Evolutionary conservation across 2,888 invertebrate species (phyloP).

Genomic region (Automeris io): DNA sequence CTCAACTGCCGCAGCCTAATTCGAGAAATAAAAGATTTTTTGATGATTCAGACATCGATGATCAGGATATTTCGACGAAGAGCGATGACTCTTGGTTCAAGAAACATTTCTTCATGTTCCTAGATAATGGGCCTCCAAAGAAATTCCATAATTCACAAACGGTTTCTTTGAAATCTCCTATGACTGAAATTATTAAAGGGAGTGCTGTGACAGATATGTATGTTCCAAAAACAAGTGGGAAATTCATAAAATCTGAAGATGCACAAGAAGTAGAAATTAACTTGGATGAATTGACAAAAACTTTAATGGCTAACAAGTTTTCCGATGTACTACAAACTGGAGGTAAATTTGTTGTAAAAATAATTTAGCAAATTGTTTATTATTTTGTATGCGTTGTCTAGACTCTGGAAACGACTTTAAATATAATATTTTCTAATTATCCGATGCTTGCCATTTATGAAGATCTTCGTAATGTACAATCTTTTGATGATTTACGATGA

Average conservation of each 20-base stretch:
- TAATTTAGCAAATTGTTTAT: neutral
- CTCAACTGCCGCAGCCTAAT: slow-evolving; percentile 36
- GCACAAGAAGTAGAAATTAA: slow-evolving; percentile 8
- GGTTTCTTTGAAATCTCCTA: slow-evolving; percentile 37
- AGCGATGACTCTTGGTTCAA: slow-evolving; percentile 58
- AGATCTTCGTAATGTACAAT: no score
- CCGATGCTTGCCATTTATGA: no score
- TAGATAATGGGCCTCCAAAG: slow-evolving; percentile 42
- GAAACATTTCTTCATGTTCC: slow-evolving; percentile 51
- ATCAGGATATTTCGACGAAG: slow-evolving; percentile 52
- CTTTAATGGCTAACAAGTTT: neutral
- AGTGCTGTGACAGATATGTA: neutral
- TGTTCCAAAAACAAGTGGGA: neutral
- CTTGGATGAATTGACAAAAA: slow-evolving; percentile 14
- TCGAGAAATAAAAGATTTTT: slow-evolving; percentile 28
- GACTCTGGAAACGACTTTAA: no score
- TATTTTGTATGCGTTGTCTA: neutral
- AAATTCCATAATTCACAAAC: slow-evolving; percentile 50
- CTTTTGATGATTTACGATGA: no score
- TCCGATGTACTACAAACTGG: neutral
- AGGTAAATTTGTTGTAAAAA: neutral
- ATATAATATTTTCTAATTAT: no score
- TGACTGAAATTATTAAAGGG: slow-evolving; percentile 7
- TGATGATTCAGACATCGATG: slow-evolving; percentile 43
- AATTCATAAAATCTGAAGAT: neutral